A percentile compares a stretch with the other conserved stretches of the same genome.
phyloP scores from a whole-genome alignment of 2,888 invertebrate genomes.

The Heteropelma amictum region DNA sequence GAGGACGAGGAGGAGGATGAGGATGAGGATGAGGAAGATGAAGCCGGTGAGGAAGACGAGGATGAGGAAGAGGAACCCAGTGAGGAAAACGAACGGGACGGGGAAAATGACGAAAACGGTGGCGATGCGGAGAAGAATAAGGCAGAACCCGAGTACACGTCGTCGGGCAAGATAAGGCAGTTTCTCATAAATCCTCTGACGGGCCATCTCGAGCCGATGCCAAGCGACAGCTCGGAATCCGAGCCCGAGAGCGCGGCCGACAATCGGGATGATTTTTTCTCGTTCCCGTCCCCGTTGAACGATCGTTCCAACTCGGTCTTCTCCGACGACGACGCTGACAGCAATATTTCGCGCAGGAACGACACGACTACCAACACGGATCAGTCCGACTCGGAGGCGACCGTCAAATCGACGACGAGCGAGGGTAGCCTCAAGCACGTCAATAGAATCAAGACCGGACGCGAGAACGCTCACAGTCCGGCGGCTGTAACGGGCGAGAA shows the following conservation, averaged over 20 bases:
- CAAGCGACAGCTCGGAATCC: slow-evolving; percentile 83
- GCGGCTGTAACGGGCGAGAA: slow-evolving; percentile 83
- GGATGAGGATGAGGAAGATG: neutral
- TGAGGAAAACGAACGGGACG: too few relatives aligned
- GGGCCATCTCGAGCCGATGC: slow-evolving; percentile 90
- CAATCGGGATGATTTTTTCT: slow-evolving; percentile 78
- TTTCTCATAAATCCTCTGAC: slow-evolving; percentile 94
- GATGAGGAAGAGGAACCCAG: slow-evolving; percentile 5
- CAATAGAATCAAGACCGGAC: slow-evolving; percentile 71
- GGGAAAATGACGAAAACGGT: slow-evolving; percentile 14
- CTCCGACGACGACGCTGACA: slow-evolving; percentile 83
- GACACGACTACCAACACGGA: slow-evolving; percentile 79
- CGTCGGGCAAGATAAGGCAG: slow-evolving; percentile 85
- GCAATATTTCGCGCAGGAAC: slow-evolving; percentile 79
- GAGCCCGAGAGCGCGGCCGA: slow-evolving; percentile 78
- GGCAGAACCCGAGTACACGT: slow-evolving; percentile 80
- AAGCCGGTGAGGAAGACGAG: slow-evolving; percentile 10
- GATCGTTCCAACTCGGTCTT: slow-evolving; percentile 80
- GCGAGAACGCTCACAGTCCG: slow-evolving; percentile 75
- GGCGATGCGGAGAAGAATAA: slow-evolving; percentile 73
- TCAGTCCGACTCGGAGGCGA: slow-evolving; percentile 81
- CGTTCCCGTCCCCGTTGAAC: slow-evolving; percentile 78
- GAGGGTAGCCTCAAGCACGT: slow-evolving; percentile 79
- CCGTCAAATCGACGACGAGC: slow-evolving; percentile 80
- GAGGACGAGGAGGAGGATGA: slow-evolving; percentile 32